Base-by-base conservation (phyloP, 2,113 vertebrate genomes). In the Oceanodroma tethys region DNA sequence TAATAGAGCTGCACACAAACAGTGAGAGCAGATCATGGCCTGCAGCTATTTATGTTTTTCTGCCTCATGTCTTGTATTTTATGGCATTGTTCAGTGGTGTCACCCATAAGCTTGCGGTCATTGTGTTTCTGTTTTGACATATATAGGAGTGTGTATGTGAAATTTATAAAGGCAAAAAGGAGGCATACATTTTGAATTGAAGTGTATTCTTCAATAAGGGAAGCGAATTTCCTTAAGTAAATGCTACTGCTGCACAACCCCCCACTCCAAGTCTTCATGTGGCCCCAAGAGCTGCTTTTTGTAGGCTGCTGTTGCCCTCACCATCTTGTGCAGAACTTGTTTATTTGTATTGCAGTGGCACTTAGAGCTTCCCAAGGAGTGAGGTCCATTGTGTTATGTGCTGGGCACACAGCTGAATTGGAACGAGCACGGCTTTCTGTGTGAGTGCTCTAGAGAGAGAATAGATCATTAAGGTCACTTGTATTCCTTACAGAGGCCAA, bases 401-500 rank as follows among this genome's bases (percentile, higher is more conserved):
- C 93, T 95, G 94, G 94, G 96, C 93, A 95, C 87, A 52, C 62
- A 96, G 81, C 86, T 97, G 93, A 96, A 95, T 95, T 91, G 87
- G 96, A 97, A 91, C 36, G 15, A 96, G 91, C 93, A 76, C 16
- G 6, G 93, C 96, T 97, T 97, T 97, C 95, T 90, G 67, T 96
- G 89, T 96, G 97, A 97, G 94, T 93, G 96, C 95, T 97, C 95
- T 97, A 97, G 91, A 97, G 95, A 97, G 89, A 96, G 96, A 97
- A 97, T 96, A 94, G 96, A 97, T 95, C 97, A 95, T 96, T 96
- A 96, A 97, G 94, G 95, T 97, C 97, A 96, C 93, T 96, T 97
- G 97, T 97, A 95, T 96, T 95, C 93, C 95, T 94, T 86, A 87
- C 66, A 90, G 86, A 95, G 94, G 91, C 93, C 91, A 94, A 95